Conservation (phyloP, 2,113 vertebrate genomes). For the Mormyrus lacerda region DNA sequence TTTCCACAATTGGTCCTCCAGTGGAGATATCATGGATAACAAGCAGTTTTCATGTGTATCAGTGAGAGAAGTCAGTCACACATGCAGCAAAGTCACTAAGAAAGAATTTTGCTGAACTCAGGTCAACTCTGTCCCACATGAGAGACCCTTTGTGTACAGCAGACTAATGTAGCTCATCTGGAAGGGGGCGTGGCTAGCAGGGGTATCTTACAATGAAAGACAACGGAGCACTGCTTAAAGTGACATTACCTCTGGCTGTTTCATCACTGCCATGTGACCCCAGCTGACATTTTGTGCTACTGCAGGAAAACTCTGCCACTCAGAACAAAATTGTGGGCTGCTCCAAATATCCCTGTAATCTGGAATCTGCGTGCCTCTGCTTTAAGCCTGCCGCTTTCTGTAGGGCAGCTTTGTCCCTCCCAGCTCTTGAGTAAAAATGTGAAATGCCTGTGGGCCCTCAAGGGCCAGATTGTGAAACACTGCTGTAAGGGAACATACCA, state of each 20-base stretch:
- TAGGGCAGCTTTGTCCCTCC: neutral
- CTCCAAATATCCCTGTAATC: neutral
- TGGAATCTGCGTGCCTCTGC: neutral
- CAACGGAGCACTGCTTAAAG: conserved; percentile 38
- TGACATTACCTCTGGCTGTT: conserved; percentile 32
- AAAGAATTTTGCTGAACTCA: conserved; percentile 57
- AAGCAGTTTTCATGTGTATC: neutral
- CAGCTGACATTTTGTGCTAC: neutral
- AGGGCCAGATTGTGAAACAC: neutral
- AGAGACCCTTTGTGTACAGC: conserved; percentile 49
- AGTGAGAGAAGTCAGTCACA: conserved; percentile 53
- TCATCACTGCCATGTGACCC: conserved; percentile 33
- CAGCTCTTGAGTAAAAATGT: neutral
- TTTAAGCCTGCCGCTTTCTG: neutral
- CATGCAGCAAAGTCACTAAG: conserved; percentile 56
- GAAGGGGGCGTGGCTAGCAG: conserved; percentile 29
- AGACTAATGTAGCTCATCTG: conserved; percentile 46
- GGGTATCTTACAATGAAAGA: conserved; percentile 22
- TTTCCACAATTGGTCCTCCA: neutral
- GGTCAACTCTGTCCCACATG: conserved; percentile 52
- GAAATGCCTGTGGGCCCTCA: neutral
- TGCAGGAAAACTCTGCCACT: neutral
- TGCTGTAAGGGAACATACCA: neutral
- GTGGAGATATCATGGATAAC: neutral
- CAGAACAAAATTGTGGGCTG: neutral